Evolutionary conservation across 1,140 invertebrate species (phyloP).

Genomic region (Holotrichia oblita): DNA sequence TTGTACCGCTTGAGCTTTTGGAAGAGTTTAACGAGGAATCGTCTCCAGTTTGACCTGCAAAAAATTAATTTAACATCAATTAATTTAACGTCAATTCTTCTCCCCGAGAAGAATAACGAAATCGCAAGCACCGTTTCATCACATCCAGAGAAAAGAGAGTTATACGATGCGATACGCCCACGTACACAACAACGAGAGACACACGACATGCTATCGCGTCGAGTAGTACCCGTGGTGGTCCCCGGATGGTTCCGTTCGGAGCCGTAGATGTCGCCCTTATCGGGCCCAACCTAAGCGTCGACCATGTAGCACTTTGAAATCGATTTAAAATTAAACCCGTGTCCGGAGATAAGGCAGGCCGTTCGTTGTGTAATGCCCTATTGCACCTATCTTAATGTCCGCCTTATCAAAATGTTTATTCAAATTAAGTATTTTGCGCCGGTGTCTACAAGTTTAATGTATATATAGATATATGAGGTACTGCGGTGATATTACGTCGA

Average conservation of each 20-base stretch:
- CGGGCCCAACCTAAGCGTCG: conserved; percentile 47
- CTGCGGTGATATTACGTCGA: not conserved
- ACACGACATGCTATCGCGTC: not conserved
- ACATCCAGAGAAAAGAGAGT: not conserved
- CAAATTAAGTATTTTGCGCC: conserved; percentile 60
- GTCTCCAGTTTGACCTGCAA: conserved; percentile 61
- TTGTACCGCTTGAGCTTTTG: conserved; percentile 63
- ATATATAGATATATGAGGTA: not conserved
- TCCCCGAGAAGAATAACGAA: too few species aligned
- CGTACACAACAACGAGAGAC: too few species aligned
- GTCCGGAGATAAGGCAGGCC: conserved; percentile 56
- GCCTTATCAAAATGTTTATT: conserved; percentile 59
- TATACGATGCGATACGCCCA: not conserved
- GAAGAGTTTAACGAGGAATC: conserved; percentile 58
- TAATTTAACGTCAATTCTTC: too few species aligned
- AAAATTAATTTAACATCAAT: too few species aligned
- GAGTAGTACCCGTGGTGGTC: conserved; percentile 38
- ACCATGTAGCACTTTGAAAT: conserved; percentile 55
- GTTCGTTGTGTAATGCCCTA: conserved; percentile 51
- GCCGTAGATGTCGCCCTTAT: conserved; percentile 39
- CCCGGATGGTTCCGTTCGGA: conserved; percentile 22
- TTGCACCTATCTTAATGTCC: conserved; percentile 57
- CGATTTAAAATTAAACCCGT: conserved; percentile 60
- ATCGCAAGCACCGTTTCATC: too few species aligned
- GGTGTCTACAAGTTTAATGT: not conserved